A percentile compares a stretch with the other conserved stretches of the same genome.
phyloP scores from a whole-genome alignment of 2,888 invertebrate species.

The Teleiodes luculella region DNA sequence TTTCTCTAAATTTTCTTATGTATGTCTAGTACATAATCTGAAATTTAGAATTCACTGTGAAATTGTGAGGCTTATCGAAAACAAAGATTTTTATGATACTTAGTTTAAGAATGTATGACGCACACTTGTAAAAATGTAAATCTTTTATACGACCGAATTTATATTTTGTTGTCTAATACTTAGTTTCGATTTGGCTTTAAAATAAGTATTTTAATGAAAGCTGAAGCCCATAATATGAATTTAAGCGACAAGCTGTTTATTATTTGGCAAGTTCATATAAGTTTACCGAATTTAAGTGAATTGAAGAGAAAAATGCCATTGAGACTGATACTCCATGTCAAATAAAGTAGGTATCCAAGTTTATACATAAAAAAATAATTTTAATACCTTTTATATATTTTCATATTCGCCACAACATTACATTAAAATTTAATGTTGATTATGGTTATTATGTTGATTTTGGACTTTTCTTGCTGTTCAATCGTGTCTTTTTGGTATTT shows the following conservation, averaged over 20 bases:
- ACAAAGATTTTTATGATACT: conserved; percentile 25
- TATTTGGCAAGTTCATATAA: too few species aligned
- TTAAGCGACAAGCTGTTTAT: not conserved
- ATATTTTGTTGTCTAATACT: not conserved
- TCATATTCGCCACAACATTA: too few species aligned
- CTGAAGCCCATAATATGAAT: conserved; percentile 6
- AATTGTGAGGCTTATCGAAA: conserved; percentile 20
- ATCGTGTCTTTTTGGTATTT: too few species aligned
- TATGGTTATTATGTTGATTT: too few species aligned
- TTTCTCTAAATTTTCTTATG: conserved; percentile 46
- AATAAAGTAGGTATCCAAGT: too few species aligned
- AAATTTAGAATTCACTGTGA: conserved; percentile 37
- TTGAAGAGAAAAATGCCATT: too few species aligned
- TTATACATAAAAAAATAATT: too few species aligned
- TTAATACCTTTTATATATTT: too few species aligned
- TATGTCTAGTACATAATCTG: conserved; percentile 48
- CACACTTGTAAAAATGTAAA: conserved; percentile 61
- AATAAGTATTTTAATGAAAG: not conserved
- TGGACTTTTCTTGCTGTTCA: too few species aligned
- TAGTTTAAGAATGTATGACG: not conserved
- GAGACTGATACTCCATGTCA: too few species aligned
- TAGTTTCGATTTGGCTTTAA: conserved; percentile 16
- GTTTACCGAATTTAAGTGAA: too few species aligned
- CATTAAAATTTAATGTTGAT: too few species aligned
- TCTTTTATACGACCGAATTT: conserved; percentile 30